Evolutionary conservation across 2,113 vertebrate species (phyloP), one percentile per base, ranked within the genome.

Genomic region (Hippocampus abdominalis): DNA sequence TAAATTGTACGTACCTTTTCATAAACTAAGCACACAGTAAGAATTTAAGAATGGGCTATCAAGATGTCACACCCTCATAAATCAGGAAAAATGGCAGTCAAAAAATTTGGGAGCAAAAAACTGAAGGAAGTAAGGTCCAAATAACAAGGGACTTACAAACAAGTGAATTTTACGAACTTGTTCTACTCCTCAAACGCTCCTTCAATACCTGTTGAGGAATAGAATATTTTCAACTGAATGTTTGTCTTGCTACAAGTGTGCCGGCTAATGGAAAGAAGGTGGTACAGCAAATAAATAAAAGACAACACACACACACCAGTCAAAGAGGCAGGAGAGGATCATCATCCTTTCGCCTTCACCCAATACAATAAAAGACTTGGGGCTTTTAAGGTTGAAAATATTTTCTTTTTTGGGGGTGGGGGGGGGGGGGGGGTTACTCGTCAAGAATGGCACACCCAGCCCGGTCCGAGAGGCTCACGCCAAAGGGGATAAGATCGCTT

Each of bases 141-240:
- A 92, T 90, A 91, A 91, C 89, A 92, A 91, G 86, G 88, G 89
- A 92, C 92, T 92, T 92, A 92, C 91, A 93, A 93, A 91, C 90
- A 90, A 93, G 91, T 90, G 92, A 92, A 86, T 89, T 92, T 88
- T 93, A 92, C 90, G 89, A 91, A 92, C 91, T 92, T 90, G 90
- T 92, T 91, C 89, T 91, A 93, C 89, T 93, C 91, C 89, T 92
- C 92, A 93, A 93, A 91, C 84, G 90, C 89, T 92, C 90, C 90
- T 92, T 92, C 90, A 92, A 88, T 93, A 92, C 91, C 91, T 91
- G 92, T 92, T 92, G 91, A 92, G 91, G 88, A 60, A 93, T 92
- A 92, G 92, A 92, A 93, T 92, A 92, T 92, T 91, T 92, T 89
- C 89, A 91, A 92, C 91, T 92, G 89, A 92, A 89, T 86, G 83